A percentile compares a stretch with the other conserved stretches of the same genome.
phyloP scores from a whole-genome alignment of 2,113 vertebrate genomes.

The Dasyurus viverrinus region DNA sequence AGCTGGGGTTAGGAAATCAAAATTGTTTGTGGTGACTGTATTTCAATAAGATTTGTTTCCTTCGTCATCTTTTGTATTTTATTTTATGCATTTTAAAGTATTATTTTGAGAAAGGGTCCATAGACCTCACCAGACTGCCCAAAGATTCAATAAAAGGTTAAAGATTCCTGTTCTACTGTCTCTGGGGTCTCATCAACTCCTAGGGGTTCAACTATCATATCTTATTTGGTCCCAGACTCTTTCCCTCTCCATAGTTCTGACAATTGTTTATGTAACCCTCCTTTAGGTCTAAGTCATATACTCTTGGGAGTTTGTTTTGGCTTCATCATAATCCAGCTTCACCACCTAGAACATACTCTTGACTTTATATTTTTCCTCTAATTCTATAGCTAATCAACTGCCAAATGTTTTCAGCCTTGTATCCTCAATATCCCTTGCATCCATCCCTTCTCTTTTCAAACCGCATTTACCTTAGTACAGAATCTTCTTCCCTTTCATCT shows the following conservation, averaged over 20 bases:
- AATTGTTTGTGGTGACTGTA: neutral
- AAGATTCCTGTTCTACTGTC: neutral
- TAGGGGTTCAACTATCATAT: neutral
- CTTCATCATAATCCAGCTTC: neutral
- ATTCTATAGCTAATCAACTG: neutral
- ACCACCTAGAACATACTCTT: neutral
- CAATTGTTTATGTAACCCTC: neutral
- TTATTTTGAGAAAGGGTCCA: neutral
- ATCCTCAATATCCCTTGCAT: neutral
- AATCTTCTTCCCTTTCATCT: neutral
- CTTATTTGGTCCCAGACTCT: neutral
- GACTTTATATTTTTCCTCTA: neutral
- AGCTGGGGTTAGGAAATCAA: neutral
- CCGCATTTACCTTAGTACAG: neutral
- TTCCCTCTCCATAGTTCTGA: neutral
- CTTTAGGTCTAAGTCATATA: neutral
- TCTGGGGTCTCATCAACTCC: neutral
- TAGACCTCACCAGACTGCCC: neutral
- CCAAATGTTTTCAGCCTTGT: neutral
- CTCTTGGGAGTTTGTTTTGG: neutral
- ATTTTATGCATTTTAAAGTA: neutral
- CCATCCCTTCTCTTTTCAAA: neutral
- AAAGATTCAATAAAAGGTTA: neutral
- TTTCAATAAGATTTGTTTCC: neutral
- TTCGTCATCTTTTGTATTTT: neutral